Base-by-base conservation (phyloP, 1,140 invertebrate genomes). In the Hydropsyche tenuis region DNA sequence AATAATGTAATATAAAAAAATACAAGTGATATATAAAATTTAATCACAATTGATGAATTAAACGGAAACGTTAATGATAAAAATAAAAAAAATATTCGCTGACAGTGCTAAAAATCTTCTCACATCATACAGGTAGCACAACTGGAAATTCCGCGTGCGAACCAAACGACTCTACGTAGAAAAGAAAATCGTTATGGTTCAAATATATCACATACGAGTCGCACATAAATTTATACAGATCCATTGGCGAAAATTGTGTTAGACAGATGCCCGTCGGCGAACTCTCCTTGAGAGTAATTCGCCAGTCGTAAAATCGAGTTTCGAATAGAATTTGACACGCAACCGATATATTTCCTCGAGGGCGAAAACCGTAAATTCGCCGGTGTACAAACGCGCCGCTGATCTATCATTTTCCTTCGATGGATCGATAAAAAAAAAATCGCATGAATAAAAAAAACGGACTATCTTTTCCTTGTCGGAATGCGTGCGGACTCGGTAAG, bases 281-380 rank as follows among this genome's bases (percentile, higher is more conserved):
- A n/a, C 16, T 53, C 9, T 53, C 48, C 48, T 18, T 9, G 48
- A 18, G 16, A 53, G 20, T 20, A 20, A 53, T 53, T 18, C 16
- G 48, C 16, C 48, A 53, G 20, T 1, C 48, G 48, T 53, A 53
- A 53, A 53, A 53, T 53, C 48, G 48, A 53, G 48, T 53, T 53
- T 53, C 48, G 48, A 53, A 53, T 53, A 53, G 48, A 53, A 53
- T 53, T 53, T 53, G 48, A 53, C 48, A 53, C 48, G 48, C 48
- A 53, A 53, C 48, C 48, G 48, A 53, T 53, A 53, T 20, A 37
- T 53, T 20, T 53, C n/a, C 48, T 53, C 48, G n/a, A 20, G 48
- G 48, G 48, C 48, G 48, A 53, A 18, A 18, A 53, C 18, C 12
- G 46, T 48, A 48, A 14, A 48, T 48, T 9, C 30, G 9, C 30